Percentiles rank a stretch among this genome's conserved stretches.
These are phyloP conservation scores for Columba guinea DNA, from an alignment of 2,797 vertebrate genomes.

Conservation along the genomic window DNA sequence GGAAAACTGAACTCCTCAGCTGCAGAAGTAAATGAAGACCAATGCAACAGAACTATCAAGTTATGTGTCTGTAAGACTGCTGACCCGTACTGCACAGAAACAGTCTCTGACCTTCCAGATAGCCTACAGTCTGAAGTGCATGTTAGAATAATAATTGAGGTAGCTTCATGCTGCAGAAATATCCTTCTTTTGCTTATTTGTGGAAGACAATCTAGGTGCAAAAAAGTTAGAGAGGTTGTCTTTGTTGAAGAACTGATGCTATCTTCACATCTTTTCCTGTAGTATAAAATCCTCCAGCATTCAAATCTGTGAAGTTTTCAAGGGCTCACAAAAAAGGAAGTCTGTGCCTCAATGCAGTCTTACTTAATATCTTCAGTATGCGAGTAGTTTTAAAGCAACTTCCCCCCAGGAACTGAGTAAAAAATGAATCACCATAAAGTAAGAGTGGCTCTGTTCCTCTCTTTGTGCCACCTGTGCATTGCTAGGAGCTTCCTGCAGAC, in stretches of 20 bases:
- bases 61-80: background rate
- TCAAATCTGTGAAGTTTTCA: background rate
- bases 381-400: background rate
- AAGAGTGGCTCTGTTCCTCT: background rate
- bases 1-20: background rate
- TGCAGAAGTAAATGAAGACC: background rate
- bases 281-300: background rate
- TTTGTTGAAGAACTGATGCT: background rate
- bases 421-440: background rate
- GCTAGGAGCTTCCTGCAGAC: background rate
- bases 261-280: background rate
- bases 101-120: background rate
- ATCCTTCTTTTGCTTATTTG: background rate
- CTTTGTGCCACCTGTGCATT: background rate
- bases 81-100: background rate
- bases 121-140: background rate
- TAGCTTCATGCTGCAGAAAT: background rate
- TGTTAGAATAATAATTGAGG: background rate
- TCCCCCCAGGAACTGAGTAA: background rate
- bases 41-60: background rate
- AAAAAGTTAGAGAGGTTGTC: background rate
- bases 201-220: background rate
- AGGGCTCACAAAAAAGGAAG: background rate
- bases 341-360: background rate
- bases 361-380: background rate